Conservation (phyloP, 2,797 vertebrate species). For the Peromyscus melanophrys region DNA sequence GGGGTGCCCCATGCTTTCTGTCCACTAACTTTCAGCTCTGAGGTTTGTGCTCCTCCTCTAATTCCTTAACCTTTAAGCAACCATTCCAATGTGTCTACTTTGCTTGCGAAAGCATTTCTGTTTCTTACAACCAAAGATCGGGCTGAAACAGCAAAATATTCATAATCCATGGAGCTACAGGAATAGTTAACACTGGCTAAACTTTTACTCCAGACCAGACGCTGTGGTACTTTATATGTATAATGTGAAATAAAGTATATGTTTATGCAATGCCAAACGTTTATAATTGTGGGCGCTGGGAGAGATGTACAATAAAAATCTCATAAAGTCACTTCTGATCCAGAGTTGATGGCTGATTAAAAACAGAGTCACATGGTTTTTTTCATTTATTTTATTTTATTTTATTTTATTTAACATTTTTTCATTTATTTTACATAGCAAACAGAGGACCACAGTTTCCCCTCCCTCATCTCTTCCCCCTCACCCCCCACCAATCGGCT, state of each 20-base stretch:
- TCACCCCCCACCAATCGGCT: too few relatives aligned
- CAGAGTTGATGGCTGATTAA: slow-evolving; percentile 12
- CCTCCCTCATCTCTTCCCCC: too few relatives aligned
- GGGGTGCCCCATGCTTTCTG: background rate
- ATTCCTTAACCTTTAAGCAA: background rate
- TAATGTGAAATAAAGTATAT: slow-evolving; percentile 33
- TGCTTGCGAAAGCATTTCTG: slow-evolving; percentile 1
- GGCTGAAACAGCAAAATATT: background rate
- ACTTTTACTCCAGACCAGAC: background rate
- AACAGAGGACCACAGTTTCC: too few relatives aligned
- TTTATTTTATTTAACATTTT: too few relatives aligned
- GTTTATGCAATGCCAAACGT: background rate
- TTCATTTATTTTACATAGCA: too few relatives aligned
- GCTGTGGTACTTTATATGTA: background rate
- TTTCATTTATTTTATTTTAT: background rate
- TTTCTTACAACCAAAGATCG: background rate
- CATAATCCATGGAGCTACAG: background rate
- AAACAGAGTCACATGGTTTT: background rate
- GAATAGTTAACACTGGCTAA: background rate
- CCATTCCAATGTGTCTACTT: background rate
- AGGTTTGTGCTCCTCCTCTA: background rate
- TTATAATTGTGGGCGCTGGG: background rate
- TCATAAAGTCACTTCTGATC: background rate
- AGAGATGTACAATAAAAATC: background rate
- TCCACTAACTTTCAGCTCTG: background rate